Percentiles rank a stretch among this genome's conserved stretches.
Conservation (phyloP, 1,140 invertebrate genomes). For the Drosophila asahinai region DNA sequence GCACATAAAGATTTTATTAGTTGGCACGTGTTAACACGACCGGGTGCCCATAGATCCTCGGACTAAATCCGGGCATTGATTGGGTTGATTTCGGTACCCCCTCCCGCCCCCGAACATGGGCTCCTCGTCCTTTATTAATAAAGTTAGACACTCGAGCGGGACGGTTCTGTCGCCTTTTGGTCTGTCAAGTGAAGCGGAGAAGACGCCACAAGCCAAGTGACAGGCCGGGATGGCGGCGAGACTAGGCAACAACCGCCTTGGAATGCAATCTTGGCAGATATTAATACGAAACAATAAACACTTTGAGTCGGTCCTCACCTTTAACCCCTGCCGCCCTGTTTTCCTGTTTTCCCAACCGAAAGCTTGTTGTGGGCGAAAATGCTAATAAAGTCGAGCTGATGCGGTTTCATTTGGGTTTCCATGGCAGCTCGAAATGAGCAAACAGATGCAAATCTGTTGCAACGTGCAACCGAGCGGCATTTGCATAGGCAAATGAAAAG, state of each 20-base stretch:
- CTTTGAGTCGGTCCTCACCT: slow-evolving; percentile 27
- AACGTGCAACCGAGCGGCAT: slow-evolving; percentile 36
- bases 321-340: slow-evolving; percentile 17
- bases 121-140: slow-evolving; percentile 52
- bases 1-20: slow-evolving; percentile 78
- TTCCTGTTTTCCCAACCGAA: slow-evolving; percentile 21
- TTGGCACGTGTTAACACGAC: slow-evolving; percentile 70
- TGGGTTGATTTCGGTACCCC: slow-evolving; percentile 34
- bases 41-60: slow-evolving; percentile 38
- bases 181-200: slow-evolving; percentile 16
- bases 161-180: slow-evolving; percentile 12
- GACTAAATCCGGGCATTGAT: slow-evolving; percentile 36
- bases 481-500: slow-evolving; percentile 58
- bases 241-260: slow-evolving; percentile 5
- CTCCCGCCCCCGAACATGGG: slow-evolving; percentile 3
- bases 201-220: slow-evolving; percentile 33
- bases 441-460: slow-evolving; percentile 60
- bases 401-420: slow-evolving; percentile 70
- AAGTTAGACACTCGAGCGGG: slow-evolving; percentile 29
- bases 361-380: slow-evolving; percentile 50
- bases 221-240: slow-evolving; percentile 7
- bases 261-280: slow-evolving; percentile 53
- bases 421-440: slow-evolving; percentile 57
- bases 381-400: slow-evolving; percentile 53
- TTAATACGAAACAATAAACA: slow-evolving; percentile 67